A percentile compares a stretch with the other conserved stretches of the same genome.
Conservation (phyloP, 2,888 invertebrate genomes). For the Notocelia uddmanniana region DNA sequence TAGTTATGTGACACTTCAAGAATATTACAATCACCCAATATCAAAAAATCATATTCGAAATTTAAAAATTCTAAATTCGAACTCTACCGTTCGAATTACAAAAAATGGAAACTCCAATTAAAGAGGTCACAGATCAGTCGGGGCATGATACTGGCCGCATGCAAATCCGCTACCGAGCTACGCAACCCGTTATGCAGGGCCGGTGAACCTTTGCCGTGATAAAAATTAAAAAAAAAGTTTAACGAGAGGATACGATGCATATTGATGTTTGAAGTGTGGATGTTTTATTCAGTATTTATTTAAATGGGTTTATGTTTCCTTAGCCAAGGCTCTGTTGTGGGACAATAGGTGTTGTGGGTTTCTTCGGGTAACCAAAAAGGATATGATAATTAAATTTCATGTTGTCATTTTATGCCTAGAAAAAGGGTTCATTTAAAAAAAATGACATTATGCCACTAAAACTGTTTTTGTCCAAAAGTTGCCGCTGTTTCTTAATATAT, state of each 20-base stretch:
- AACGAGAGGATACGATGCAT: conserved; percentile 34
- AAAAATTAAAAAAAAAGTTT: conserved; percentile 25
- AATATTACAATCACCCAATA: background rate
- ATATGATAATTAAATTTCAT: background rate
- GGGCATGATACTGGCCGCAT: conserved; percentile 67
- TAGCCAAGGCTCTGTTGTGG: background rate
- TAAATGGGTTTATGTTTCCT: background rate
- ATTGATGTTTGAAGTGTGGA: conserved; percentile 26
- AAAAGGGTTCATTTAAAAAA: background rate
- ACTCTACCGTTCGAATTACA: conserved; percentile 52
- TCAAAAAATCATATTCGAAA: background rate
- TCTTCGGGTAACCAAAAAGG: background rate
- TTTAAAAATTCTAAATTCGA: conserved; percentile 48
- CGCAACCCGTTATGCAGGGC: conserved; percentile 70
- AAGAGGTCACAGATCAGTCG: conserved; percentile 72
- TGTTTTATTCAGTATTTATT: conserved; percentile 16
- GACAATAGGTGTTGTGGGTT: background rate
- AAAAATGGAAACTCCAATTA: conserved; percentile 64
- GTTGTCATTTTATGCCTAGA: background rate
- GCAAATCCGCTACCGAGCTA: conserved; percentile 73
- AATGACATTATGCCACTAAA: no score
- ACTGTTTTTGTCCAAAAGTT: no score
- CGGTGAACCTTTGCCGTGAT: conserved; percentile 46
- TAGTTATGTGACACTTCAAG: background rate
- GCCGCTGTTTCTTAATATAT: no score